phyloP scores from a whole-genome alignment of 2,888 invertebrate species.

The Galerucella calmariensis region DNA sequence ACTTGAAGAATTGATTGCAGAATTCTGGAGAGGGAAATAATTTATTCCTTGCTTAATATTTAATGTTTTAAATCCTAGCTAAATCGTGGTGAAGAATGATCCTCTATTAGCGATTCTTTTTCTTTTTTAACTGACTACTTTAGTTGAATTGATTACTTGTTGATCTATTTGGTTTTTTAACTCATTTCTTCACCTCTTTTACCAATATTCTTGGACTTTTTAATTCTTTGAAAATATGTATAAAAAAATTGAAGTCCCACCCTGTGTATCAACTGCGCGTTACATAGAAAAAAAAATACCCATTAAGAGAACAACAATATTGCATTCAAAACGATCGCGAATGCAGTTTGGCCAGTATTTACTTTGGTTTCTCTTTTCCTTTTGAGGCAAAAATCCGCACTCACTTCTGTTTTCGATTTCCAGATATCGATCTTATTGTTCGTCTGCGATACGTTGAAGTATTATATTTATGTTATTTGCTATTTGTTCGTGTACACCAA shows the following conservation, averaged over 20 bases:
- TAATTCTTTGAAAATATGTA: too few relatives aligned
- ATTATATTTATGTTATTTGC: not conserved
- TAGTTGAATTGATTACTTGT: too few relatives aligned
- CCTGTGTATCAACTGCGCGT: slow-evolving; percentile 2
- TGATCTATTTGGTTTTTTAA: too few relatives aligned
- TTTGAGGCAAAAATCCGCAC: slow-evolving; percentile 23
- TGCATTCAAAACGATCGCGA: slow-evolving; percentile 24
- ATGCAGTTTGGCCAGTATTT: slow-evolving; percentile 7
- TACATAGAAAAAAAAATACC: slow-evolving; percentile 4
- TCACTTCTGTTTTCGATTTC: slow-evolving; percentile 30
- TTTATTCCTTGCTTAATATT: too few relatives aligned
- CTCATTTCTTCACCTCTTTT: too few relatives aligned
- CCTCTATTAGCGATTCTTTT: too few relatives aligned
- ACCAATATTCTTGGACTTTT: too few relatives aligned
- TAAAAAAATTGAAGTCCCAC: not conserved
- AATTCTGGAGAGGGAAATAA: too few relatives aligned
- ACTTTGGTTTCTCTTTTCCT: slow-evolving; percentile 38
- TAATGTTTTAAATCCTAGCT: too few relatives aligned
- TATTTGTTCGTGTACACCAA: slow-evolving; percentile 1
- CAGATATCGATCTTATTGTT: slow-evolving; percentile 30
- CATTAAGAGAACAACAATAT: slow-evolving; percentile 25
- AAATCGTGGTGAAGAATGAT: too few relatives aligned
- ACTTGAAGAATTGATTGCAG: too few relatives aligned
- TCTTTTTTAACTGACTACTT: too few relatives aligned
- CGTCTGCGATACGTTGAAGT: slow-evolving; percentile 2